Conservation (phyloP, 2,888 invertebrate species). For the Drosophila kokeensis region DNA sequence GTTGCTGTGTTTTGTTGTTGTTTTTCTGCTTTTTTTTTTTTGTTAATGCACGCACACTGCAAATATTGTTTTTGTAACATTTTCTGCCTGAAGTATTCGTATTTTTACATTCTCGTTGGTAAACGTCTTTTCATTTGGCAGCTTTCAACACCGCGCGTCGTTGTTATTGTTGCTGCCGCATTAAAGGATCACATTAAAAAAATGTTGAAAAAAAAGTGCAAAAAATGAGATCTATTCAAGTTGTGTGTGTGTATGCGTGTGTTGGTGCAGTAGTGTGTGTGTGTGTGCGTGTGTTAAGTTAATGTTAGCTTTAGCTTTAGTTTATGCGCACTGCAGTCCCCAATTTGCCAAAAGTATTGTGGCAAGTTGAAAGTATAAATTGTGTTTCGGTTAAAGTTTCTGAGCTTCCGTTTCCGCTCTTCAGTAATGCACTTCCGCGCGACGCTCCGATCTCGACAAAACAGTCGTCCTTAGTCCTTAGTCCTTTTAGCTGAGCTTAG, state of each 20-base stretch:
- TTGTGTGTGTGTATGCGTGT: conserved; percentile 8
- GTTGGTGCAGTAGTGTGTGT: not conserved
- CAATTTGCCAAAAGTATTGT: conserved; percentile 40
- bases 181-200: conserved; percentile 66
- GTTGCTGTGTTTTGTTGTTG: conserved; percentile 25
- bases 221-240: conserved; percentile 17
- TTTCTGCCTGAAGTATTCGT: conserved; percentile 13
- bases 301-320: not conserved
- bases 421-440: conserved; percentile 78
- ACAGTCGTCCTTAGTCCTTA: conserved; percentile 13
- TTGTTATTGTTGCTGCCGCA: conserved; percentile 37
- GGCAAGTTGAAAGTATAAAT: conserved; percentile 23
- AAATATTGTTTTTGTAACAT: conserved; percentile 35
- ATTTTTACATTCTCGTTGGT: conserved; percentile 5
- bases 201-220: conserved; percentile 54
- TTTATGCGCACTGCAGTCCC: conserved; percentile 36
- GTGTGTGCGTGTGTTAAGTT: conserved; percentile 10
- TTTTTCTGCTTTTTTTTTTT: conserved; percentile 19
- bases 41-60: conserved; percentile 63
- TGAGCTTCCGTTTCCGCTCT: conserved; percentile 75
- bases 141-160: conserved; percentile 69
- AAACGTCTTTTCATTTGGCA: conserved; percentile 36
- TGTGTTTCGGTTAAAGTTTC: conserved; percentile 38
- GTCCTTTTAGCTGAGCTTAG: not conserved
- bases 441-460: conserved; percentile 76